Evolutionary conservation across 2,888 invertebrate species (phyloP), one percentile per base, ranked within the genome.

Genomic region (Phyto melanocephala): DNA sequence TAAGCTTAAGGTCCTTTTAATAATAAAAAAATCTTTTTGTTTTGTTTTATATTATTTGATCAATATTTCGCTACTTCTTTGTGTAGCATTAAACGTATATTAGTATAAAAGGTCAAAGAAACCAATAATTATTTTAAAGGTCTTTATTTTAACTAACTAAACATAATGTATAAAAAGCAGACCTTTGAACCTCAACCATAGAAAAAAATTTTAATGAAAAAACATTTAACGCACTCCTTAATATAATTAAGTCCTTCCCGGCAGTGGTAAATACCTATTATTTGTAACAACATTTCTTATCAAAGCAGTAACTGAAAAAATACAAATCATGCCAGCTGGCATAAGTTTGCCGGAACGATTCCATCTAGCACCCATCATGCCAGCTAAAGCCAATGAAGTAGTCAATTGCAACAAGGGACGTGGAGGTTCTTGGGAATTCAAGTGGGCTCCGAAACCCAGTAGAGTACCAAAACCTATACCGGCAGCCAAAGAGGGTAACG

Each of bases 321-420:
- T 87, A 85, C 94, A 94, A 42, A 98, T 95, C 33, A 97, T 90
- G 84, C 98, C 99, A 22, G 98, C 98, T 13, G 99, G 99, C 98
- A 99, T 98, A 85, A 99, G 93, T 92, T 98, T 99, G 68, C 96
- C 95, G 67, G 90, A 89, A 5, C 88, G 87, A 28, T 88, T 87
- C 89, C 89, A 91, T 33, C 91, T 89, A 2, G 87, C 86, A 40
- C 98, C 98, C 99, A 99, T 99, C 13, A 99, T 92, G 13, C 95
- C 95, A 35, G 96, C 95, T 70, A 99, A 92, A n/a, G 95, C 92
- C 0, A 95, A 92, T 68, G 96, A 96, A 1, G 96, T 95, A 22
- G 95, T 95, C 52, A 97, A 90, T 88, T 96, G 95, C 0, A 96
- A 89, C 1, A 94, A 90, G 86, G 96, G 96, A 88, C 96, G 95